These are phyloP conservation scores for Vespertilio murinus DNA, from an alignment of 2,797 vertebrate species.

Conservation along the genomic window DNA sequence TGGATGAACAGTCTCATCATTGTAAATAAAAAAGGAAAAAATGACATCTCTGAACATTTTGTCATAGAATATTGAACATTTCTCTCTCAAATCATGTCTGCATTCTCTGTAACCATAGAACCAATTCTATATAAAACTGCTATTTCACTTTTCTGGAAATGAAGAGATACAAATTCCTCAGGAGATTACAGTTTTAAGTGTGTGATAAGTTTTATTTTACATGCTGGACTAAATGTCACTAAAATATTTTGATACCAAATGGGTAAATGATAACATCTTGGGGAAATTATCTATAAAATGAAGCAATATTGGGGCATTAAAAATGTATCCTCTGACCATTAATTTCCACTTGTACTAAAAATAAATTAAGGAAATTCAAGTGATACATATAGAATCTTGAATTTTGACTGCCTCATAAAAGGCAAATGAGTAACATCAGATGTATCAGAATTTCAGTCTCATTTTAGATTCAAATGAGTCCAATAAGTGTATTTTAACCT, in stretches of 20 bases:
- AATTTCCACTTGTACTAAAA: conserved; percentile 40
- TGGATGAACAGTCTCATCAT: background rate
- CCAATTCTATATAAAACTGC: background rate
- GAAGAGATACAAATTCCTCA: background rate
- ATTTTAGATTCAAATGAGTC: background rate
- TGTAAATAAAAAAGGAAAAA: conserved; percentile 19
- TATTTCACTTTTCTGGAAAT: conserved; percentile 2
- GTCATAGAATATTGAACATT: background rate
- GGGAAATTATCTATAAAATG: conserved; percentile 46
- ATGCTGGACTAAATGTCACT: conserved; percentile 11
- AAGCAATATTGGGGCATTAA: conserved; percentile 16
- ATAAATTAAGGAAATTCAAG: conserved; percentile 53
- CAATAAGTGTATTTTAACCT: background rate
- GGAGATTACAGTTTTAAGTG: conserved; percentile 31
- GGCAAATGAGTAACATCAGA: conserved; percentile 34
- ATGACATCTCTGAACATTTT: background rate
- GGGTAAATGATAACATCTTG: background rate
- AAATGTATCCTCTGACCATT: conserved; percentile 33
- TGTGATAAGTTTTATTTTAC: conserved; percentile 37
- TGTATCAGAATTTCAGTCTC: conserved; percentile 10
- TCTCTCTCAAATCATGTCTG: background rate
- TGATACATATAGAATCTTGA: conserved; percentile 12
- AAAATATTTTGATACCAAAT: conserved; percentile 25
- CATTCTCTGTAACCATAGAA: background rate
- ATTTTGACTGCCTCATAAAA: conserved; percentile 58